Base-by-base conservation (phyloP, 1,140 invertebrate genomes). In the Frieseomelitta varia region DNA sequence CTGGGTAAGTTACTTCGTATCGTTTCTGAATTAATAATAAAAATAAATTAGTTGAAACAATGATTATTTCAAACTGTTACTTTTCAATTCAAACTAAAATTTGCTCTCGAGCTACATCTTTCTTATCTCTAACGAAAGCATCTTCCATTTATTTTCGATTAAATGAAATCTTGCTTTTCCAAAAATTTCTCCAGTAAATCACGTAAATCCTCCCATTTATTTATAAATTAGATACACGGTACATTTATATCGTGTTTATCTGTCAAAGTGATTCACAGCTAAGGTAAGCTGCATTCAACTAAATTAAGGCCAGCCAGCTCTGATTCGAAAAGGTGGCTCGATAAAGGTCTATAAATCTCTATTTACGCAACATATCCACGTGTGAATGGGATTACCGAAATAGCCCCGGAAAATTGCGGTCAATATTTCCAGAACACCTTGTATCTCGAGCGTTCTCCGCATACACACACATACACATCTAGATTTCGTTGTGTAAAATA, bases 361-460 rank as follows among this genome's bases (percentile, higher is more conserved):
- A 72, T 71, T 71, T 71, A 47, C 24, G 6, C 24, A 17, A 71
- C 24, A 47, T n/a, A n/a, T 4, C n/a, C n/a, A 27, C 39, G 19
- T n/a, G n/a, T 53, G 47, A 53, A 72, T 51, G 47, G n/a, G 71
- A 72, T 72, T 72, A 72, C n/a, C 47, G n/a, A 19, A 72, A 72
- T 17, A 27, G 71, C 15, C 15, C 0, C 14, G 14, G 14, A 72
- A 53, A 72, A 69, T 69, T 47, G 21, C 10, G 6, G 47, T 14
- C 21, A 53, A 72, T 51, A 51, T 51, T 53, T 72, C 71, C 8
- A 15, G n/a, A 19, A 51, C 71, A 74, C 72, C 72, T 74, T 74
- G 72, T 17, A 34, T 17, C 27, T 27, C n/a, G 0, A 27, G 0
- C 24, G 21, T 3, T 19, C n/a, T 12, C 11, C 15, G 30, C 19